These are phyloP conservation scores for Arothron firmamentum DNA, from an alignment of 2,113 vertebrate genomes.

Conservation along the genomic window DNA sequence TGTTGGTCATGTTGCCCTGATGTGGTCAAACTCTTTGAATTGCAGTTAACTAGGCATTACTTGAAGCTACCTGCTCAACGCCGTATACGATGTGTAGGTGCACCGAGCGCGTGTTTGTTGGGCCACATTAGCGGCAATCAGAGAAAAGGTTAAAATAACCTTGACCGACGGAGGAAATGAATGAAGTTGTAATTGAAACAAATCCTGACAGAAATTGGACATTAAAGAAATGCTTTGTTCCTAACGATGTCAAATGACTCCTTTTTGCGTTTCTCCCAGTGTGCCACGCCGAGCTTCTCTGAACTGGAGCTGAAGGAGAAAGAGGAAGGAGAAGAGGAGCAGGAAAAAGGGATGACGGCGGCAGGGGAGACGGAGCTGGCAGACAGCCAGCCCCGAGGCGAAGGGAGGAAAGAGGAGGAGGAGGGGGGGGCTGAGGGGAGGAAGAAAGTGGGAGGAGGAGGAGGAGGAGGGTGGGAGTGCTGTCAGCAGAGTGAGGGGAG, in stretches of 20 bases:
- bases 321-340: slow-evolving; percentile 73
- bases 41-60: too few relatives aligned
- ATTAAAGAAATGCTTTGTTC: neutral
- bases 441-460: slow-evolving; percentile 23
- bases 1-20: too few relatives aligned
- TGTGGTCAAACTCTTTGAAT: too few relatives aligned
- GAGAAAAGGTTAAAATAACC: too few relatives aligned
- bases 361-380: slow-evolving; percentile 70
- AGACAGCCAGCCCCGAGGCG: slow-evolving; percentile 79
- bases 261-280: slow-evolving; percentile 57
- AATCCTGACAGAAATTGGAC: neutral
- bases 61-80: too few relatives aligned
- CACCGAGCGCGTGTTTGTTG: too few relatives aligned
- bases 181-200: neutral
- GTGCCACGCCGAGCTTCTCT: slow-evolving; percentile 94
- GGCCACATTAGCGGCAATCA: too few relatives aligned
- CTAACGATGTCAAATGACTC: too few relatives aligned
- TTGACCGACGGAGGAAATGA: neutral
- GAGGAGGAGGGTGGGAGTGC: slow-evolving; percentile 80
- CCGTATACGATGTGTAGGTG: too few relatives aligned
- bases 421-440: slow-evolving; percentile 2
- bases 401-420: slow-evolving; percentile 72
- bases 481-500: slow-evolving; percentile 75
- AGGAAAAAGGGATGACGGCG: neutral
- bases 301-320: slow-evolving; percentile 96